These are phyloP conservation scores for Neosalanx taihuensis DNA, from an alignment of 2,797 vertebrate species.

Conservation along the genomic window DNA sequence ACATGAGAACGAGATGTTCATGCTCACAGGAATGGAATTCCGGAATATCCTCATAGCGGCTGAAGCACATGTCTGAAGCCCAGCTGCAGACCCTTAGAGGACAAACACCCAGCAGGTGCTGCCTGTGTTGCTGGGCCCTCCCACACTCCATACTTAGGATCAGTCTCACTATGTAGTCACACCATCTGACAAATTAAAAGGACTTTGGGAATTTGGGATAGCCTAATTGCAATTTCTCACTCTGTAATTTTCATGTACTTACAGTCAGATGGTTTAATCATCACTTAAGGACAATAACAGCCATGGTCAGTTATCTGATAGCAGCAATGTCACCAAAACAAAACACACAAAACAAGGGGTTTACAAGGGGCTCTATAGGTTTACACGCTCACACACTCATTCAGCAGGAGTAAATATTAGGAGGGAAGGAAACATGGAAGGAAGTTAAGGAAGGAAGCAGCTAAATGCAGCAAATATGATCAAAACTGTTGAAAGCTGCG, in stretches of 20 bases:
- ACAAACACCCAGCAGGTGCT: conserved; percentile 35
- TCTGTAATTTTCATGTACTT: not conserved
- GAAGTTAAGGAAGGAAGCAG: conserved; percentile 48
- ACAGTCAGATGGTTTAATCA: not conserved
- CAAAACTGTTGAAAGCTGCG: conserved; percentile 20
- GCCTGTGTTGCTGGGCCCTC: conserved; percentile 4
- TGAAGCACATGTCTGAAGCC: conserved; percentile 18
- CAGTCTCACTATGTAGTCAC: conserved; percentile 31
- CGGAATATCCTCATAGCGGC: conserved; percentile 13
- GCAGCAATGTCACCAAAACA: conserved; percentile 8
- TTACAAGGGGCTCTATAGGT: not conserved
- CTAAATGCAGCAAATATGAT: conserved; percentile 38
- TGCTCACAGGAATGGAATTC: not conserved
- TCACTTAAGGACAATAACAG: too few species aligned
- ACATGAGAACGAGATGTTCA: not conserved
- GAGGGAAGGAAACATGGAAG: conserved; percentile 47
- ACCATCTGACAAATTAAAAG: conserved; percentile 31
- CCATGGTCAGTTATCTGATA: not conserved
- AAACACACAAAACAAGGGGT: not conserved
- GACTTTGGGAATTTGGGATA: not conserved
- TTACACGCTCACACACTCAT: conserved; percentile 9
- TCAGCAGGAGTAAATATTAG: conserved; percentile 5
- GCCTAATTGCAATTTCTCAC: not conserved
- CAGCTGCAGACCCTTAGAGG: conserved; percentile 38
- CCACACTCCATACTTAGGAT: conserved; percentile 12